Conservation (phyloP, 2,113 vertebrate genomes). For the Dromas ardeola region DNA sequence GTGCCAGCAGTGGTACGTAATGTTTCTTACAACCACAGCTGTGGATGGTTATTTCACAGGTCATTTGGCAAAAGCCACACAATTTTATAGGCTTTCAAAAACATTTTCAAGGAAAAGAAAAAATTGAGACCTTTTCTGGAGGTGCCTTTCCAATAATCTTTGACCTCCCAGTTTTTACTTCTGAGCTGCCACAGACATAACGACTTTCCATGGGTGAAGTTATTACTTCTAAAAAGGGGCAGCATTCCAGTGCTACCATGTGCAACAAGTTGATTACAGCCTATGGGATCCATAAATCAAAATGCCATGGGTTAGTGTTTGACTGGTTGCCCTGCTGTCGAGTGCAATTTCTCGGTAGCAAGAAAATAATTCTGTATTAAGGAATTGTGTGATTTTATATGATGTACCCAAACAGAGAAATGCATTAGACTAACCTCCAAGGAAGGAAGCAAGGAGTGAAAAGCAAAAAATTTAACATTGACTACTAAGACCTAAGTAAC, state of each 20-base stretch:
- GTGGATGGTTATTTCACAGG: constrained; percentile 21
- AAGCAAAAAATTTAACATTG: not conserved
- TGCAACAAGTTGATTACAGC: constrained; percentile 15
- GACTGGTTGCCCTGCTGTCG: not conserved
- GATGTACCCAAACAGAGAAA: not conserved
- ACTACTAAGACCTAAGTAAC: not conserved
- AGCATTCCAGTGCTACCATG: constrained; percentile 26
- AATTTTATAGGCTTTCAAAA: constrained; percentile 8
- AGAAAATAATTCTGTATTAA: not conserved
- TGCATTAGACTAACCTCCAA: not conserved
- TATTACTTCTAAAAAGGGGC: not conserved
- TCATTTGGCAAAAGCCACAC: not conserved
- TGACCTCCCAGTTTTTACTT: not conserved
- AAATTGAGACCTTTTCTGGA: not conserved
- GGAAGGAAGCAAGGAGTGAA: not conserved
- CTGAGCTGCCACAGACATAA: not conserved
- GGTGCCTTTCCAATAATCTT: not conserved
- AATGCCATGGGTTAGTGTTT: not conserved
- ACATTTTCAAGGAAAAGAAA: constrained; percentile 2
- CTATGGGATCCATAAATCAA: not conserved
- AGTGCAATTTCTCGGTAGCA: not conserved
- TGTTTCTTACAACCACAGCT: not conserved
- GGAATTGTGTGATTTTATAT: not conserved
- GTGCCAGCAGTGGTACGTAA: not conserved
- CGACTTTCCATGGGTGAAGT: not conserved